Evolutionary conservation across 2,888 invertebrate genomes (phyloP), one percentile per base, ranked within the genome.

Genomic region (Schrankia costaestrigalis): DNA sequence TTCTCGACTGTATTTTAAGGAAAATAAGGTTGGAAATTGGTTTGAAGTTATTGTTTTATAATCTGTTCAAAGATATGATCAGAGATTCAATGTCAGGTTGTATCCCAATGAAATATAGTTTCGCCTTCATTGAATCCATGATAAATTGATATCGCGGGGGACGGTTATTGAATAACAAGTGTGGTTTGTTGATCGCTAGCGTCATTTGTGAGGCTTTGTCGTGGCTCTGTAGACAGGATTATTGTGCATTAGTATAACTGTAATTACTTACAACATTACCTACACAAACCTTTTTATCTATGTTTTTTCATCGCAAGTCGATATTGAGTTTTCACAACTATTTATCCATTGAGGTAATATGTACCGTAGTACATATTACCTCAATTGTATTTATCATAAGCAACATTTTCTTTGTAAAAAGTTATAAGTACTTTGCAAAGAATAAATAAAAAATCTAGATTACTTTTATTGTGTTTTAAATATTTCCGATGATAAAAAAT

Each of bases 141-240:
- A 87, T 87, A 86, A 85, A 86, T 87, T 86, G 84, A 84, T 83
- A 77, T 56, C 56, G 46, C 65, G 63, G 68, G 67, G 51, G 53
- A 71, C 76, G 82, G 75, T 85, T 85, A 87, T 87, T 86, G 81
- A 86, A 86, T 86, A 86, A 83, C 84, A 83, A 85, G 78, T 76
- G 74, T 61, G 77, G 78, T 68, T 71, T 77, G 79, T 64, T 61
- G 62, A 61, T 62, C 55, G 57, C 40, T 50, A 25, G 46, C 53
- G 55, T 56, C 61, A 59, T 63, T 63, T 64, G 58, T 52, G 36
- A 37, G 46, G 53, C 34, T 50, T 57, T 52, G 59, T 63, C 44
- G 48, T 18, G 10, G 12, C 43, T 45, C 39, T 54, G 31, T 28
- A 11, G 36, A 31, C 28, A 35, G 35, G 46, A 42, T 49, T 49